phyloP scores from a whole-genome alignment of 2,113 vertebrate species.

The Alethe diademata region DNA sequence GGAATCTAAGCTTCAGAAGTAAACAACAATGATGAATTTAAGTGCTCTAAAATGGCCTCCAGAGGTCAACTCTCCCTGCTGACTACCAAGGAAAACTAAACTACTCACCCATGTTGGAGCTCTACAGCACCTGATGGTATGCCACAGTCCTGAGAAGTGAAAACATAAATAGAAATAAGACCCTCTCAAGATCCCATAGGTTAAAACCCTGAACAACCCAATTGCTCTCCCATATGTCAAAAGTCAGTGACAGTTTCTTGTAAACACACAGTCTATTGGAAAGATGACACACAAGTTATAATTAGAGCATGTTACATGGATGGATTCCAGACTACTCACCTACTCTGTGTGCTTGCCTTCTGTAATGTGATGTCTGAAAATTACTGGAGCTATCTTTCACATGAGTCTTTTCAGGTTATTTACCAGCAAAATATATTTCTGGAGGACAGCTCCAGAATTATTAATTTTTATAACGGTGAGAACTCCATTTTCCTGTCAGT shows the following conservation, averaged over 20 bases:
- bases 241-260: neutral
- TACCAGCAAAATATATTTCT: neutral
- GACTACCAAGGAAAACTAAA: neutral
- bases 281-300: slow-evolving; percentile 9
- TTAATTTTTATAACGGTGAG: neutral
- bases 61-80: neutral
- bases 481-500: neutral
- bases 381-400: neutral
- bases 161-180: neutral
- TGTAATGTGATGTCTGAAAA: neutral
- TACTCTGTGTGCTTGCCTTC: neutral
- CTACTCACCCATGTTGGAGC: neutral
- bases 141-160: neutral
- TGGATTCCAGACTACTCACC: neutral
- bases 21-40: neutral
- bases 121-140: neutral
- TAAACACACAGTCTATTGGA: neutral
- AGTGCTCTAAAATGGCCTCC: neutral
- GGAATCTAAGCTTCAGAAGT: neutral
- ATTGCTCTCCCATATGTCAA: neutral
- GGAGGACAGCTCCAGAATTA: neutral
- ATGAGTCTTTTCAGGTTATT: neutral
- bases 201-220: neutral
- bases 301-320: neutral
- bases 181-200: neutral